These are phyloP conservation scores for Colossoma macropomum DNA, from an alignment of 2,113 vertebrate species.

Conservation along the genomic window DNA sequence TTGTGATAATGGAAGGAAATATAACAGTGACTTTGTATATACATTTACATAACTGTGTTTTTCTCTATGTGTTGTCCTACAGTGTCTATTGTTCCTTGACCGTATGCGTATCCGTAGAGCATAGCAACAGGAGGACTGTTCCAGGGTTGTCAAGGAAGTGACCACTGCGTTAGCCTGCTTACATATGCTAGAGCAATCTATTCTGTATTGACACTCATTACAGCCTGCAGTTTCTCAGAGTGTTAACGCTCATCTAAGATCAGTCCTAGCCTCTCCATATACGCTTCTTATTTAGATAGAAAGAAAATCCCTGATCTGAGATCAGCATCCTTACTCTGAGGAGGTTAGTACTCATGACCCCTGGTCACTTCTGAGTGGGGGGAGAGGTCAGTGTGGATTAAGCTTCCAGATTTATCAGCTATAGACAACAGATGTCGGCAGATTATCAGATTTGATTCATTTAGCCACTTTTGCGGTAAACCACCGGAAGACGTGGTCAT, in stretches of 20 bases:
- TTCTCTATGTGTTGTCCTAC: neutral
- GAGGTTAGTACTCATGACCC: neutral
- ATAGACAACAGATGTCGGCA: neutral
- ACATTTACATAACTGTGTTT: neutral
- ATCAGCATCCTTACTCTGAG: neutral
- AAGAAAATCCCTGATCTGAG: neutral
- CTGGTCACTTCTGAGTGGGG: neutral
- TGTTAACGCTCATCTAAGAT: neutral
- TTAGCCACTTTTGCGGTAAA: neutral
- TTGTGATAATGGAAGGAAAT: neutral
- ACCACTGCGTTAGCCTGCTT: neutral
- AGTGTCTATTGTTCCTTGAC: neutral
- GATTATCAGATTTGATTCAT: neutral
- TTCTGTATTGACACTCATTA: neutral
- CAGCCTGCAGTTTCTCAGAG: neutral
- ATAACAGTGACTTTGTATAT: neutral
- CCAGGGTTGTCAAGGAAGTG: conserved; percentile 1
- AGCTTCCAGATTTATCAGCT: neutral
- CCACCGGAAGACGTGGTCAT: neutral
- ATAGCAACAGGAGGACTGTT: neutral
- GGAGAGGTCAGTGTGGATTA: neutral
- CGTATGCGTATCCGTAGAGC: neutral
- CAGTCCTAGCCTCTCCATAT: neutral
- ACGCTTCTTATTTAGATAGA: neutral
- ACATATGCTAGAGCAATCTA: neutral